Conservation (phyloP, 2,113 vertebrate genomes). For the Malurus alboscapulatus region DNA sequence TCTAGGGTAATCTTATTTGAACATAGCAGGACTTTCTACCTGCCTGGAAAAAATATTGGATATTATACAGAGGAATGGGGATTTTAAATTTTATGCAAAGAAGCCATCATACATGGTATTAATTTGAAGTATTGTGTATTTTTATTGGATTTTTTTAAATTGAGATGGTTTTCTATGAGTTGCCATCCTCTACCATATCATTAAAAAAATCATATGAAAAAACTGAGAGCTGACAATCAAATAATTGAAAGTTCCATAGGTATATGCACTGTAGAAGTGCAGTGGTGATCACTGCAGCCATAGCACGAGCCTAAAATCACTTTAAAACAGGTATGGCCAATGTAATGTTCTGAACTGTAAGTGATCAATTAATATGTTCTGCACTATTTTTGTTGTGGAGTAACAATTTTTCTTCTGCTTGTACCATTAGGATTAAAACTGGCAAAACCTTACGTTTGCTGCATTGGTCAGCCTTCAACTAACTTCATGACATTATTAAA, state of each 20-base stretch:
- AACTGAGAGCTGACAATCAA: background rate
- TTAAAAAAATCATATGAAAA: background rate
- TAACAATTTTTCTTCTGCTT: background rate
- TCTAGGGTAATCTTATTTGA: background rate
- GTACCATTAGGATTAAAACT: background rate
- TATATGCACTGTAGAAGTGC: background rate
- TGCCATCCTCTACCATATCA: background rate
- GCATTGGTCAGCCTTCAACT: background rate
- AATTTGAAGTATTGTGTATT: background rate
- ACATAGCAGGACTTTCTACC: background rate
- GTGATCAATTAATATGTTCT: background rate
- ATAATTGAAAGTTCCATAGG: background rate
- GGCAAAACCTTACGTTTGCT: background rate
- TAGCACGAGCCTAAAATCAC: background rate
- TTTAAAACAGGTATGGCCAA: background rate
- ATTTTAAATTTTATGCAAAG: background rate
- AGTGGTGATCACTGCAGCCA: background rate
- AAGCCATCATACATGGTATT: background rate
- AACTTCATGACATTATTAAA: background rate
- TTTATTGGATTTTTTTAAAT: background rate
- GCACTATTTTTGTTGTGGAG: background rate
- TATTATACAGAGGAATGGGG: background rate
- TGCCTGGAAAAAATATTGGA: background rate
- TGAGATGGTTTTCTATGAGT: accelerated
- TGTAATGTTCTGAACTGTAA: background rate